phyloP scores from a whole-genome alignment of 2,113 vertebrate genomes.

The Elaphurus davidianus region DNA sequence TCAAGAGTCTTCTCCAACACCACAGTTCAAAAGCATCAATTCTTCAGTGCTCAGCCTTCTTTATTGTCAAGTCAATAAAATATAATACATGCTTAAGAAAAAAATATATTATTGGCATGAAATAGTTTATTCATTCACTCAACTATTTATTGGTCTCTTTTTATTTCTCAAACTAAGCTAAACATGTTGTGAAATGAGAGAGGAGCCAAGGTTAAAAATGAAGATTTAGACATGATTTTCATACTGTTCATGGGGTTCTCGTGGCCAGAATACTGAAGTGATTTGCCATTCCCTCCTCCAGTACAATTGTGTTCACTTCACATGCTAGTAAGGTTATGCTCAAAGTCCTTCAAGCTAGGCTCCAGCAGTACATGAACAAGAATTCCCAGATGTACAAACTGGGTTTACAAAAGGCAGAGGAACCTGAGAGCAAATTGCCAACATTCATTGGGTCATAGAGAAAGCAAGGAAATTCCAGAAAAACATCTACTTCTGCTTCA shows the following conservation, averaged over 20 bases:
- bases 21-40: background rate
- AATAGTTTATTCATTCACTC: background rate
- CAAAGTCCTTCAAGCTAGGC: background rate
- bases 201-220: background rate
- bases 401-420: background rate
- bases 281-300: background rate
- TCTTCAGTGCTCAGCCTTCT: rapidly evolving
- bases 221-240: background rate
- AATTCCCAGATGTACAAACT: background rate
- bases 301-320: background rate
- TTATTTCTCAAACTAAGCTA: background rate
- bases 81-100: background rate
- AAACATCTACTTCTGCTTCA: background rate
- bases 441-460: background rate
- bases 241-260: background rate
- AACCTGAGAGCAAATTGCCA: background rate
- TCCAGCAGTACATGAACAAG: background rate
- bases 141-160: background rate
- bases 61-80: background rate
- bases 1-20: background rate
- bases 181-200: background rate
- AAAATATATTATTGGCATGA: background rate
- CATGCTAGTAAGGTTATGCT: background rate
- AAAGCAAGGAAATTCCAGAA: background rate
- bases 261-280: background rate